Evolutionary conservation across 2,797 vertebrate genomes (phyloP).

Genomic region (Spinus olivaceus): DNA sequence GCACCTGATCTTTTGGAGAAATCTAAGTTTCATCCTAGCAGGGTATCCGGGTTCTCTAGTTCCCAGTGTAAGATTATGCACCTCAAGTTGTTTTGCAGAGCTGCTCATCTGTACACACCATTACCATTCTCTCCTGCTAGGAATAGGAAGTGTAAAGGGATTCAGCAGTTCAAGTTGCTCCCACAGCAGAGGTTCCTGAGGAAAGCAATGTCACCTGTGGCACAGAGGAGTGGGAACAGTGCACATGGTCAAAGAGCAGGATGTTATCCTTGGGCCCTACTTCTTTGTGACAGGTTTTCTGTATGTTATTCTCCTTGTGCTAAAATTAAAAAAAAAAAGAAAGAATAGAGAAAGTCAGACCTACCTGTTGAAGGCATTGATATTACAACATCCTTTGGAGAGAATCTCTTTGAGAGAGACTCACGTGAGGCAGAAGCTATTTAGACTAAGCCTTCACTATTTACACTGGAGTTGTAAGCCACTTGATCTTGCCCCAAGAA

Average conservation of each 20-base stretch:
- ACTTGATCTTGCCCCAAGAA: not conserved
- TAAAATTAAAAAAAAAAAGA: not conserved
- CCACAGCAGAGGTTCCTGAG: not conserved
- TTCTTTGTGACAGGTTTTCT: not conserved
- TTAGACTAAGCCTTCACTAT: not conserved
- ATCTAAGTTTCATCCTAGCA: not conserved
- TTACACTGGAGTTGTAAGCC: not conserved
- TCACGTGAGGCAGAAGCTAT: not conserved
- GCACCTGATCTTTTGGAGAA: not conserved
- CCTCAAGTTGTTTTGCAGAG: not conserved
- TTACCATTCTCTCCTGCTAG: not conserved
- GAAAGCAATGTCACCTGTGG: fast-evolving
- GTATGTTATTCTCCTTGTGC: not conserved
- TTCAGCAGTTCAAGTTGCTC: not conserved
- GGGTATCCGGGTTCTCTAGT: not conserved
- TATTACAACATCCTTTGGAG: not conserved
- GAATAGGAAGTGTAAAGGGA: not conserved
- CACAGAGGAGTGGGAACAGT: not conserved
- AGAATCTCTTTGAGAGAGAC: not conserved
- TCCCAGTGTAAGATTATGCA: not conserved
- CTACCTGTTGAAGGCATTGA: not conserved
- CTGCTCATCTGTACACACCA: not conserved
- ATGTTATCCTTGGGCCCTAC: not conserved
- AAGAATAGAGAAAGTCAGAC: not conserved
- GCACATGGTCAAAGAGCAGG: not conserved